Conservation (phyloP, 2,113 vertebrate species). For the Tragelaphus scriptus region DNA sequence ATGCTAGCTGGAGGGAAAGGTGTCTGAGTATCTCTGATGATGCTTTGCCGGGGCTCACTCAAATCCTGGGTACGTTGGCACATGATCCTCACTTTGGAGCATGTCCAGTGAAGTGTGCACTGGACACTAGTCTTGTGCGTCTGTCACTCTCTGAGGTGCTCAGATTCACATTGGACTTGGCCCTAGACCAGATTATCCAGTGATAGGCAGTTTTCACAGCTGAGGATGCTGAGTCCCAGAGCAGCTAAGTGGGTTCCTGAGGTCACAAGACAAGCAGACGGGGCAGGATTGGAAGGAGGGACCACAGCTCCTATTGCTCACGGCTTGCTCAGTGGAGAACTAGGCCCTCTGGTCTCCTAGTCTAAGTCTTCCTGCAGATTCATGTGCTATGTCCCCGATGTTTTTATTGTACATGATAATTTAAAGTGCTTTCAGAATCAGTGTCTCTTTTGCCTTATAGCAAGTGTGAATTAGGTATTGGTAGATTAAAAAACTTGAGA, state of each 20-base stretch:
- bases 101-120: neutral
- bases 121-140: neutral
- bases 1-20: neutral
- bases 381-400: neutral
- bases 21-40: neutral
- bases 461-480: slow-evolving; percentile 25
- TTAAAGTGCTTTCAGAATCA: slow-evolving; percentile 45
- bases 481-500: neutral
- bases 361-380: neutral
- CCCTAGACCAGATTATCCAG: neutral
- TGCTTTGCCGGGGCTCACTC: neutral
- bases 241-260: neutral
- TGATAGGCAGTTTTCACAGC: neutral
- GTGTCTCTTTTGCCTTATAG: slow-evolving; percentile 18
- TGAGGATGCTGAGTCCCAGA: neutral
- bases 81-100: neutral
- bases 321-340: neutral
- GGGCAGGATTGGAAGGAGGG: neutral
- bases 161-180: slow-evolving; percentile 4
- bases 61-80: neutral
- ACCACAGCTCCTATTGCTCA: neutral
- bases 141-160: neutral
- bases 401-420: slow-evolving; percentile 11
- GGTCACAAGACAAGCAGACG: neutral
- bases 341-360: neutral